Percentiles rank a stretch among this genome's conserved stretches.
These are phyloP conservation scores for Pseudomyrmex dendroicus DNA, from an alignment of 1,140 invertebrate species.

Conservation along the genomic window DNA sequence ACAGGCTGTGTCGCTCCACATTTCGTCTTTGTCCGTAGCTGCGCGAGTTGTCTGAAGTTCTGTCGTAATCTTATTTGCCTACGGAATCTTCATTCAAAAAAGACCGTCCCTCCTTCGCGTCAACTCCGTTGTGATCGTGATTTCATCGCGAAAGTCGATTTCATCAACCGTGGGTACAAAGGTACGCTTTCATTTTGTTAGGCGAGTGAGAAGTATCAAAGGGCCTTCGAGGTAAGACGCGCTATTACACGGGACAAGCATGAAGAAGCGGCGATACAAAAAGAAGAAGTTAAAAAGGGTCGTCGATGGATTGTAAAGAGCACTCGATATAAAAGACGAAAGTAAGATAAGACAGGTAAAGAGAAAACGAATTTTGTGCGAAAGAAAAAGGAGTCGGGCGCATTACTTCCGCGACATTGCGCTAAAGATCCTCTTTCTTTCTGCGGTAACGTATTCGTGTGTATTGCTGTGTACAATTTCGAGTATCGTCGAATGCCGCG, in stretches of 20 bases:
- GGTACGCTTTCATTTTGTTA: slow-evolving; percentile 59
- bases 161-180: slow-evolving; percentile 52
- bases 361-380: slow-evolving; percentile 66
- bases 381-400: slow-evolving; percentile 32
- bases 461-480: slow-evolving; percentile 16
- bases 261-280: slow-evolving; percentile 59
- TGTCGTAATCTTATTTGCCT: slow-evolving; percentile 57
- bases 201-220: slow-evolving; percentile 50
- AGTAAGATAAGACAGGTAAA: slow-evolving; percentile 56
- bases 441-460: neutral
- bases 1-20: slow-evolving; percentile 33
- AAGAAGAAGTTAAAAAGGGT: slow-evolving; percentile 50
- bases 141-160: slow-evolving; percentile 57
- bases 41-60: slow-evolving; percentile 47
- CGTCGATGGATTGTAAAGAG: slow-evolving; percentile 56
- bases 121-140: slow-evolving; percentile 45
- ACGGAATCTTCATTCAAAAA: slow-evolving; percentile 49
- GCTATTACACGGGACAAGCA: slow-evolving; percentile 38
- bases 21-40: slow-evolving; percentile 32
- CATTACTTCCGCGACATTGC: slow-evolving; percentile 65
- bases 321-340: slow-evolving; percentile 61
- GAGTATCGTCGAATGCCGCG: neutral
- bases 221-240: slow-evolving; percentile 22
- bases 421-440: slow-evolving; percentile 30
- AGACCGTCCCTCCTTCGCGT: slow-evolving; percentile 15